These are phyloP conservation scores for Polymixis lichenea DNA, from an alignment of 2,888 invertebrate genomes.

Conservation along the genomic window DNA sequence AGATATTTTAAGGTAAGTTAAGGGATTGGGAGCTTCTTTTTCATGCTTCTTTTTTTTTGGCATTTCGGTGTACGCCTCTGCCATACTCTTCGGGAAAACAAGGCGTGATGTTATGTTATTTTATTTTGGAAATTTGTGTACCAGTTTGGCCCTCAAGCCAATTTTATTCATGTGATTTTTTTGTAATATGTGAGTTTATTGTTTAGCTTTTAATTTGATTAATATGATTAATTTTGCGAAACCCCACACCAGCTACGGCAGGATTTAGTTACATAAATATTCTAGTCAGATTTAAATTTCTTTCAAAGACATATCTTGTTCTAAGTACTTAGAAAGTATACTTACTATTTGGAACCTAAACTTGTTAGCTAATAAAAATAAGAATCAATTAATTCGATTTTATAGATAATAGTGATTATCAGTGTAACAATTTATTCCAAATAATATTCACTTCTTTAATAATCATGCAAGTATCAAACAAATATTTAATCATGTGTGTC, in stretches of 20 bases:
- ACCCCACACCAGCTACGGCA: background rate
- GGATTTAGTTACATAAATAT: background rate
- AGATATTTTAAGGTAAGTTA: background rate
- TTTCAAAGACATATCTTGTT: background rate
- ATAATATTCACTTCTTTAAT: background rate
- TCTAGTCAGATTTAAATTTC: slow-evolving; percentile 1
- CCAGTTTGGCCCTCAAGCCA: no score
- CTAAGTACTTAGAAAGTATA: background rate
- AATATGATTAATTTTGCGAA: background rate
- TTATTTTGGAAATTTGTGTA: background rate
- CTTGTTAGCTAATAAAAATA: background rate
- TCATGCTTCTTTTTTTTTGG: no score
- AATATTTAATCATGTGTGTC: background rate
- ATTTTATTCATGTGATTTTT: background rate
- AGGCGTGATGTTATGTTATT: no score
- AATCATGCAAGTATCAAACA: background rate
- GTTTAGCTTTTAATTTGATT: background rate
- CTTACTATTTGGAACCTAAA: background rate
- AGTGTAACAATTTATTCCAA: background rate
- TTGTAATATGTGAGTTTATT: background rate
- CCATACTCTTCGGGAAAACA: no score
- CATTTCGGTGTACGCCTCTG: no score
- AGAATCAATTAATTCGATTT: background rate
- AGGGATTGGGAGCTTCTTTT: no score
- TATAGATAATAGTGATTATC: background rate